Conservation (phyloP, 1,140 invertebrate genomes). For the Pomacea maculata region DNA sequence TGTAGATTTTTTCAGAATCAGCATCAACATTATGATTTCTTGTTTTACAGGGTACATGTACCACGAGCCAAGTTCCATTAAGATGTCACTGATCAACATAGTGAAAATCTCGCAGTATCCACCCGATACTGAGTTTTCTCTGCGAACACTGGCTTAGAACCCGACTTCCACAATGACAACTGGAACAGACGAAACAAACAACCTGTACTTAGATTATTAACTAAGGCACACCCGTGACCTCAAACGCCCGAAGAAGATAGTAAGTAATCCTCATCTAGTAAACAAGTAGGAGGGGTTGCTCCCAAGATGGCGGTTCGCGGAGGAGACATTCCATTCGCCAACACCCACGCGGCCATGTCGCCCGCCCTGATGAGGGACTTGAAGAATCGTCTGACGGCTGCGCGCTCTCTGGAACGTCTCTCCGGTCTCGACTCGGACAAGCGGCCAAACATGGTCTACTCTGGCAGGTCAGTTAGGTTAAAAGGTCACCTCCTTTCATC, state of each 20-base stretch:
- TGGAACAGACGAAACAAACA: not conserved
- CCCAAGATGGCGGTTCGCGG: too few relatives aligned
- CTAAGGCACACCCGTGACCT: too few relatives aligned
- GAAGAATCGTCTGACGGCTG: not conserved
- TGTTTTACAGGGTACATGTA: not conserved
- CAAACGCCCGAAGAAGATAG: not conserved
- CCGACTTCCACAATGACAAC: not conserved
- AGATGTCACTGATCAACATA: not conserved
- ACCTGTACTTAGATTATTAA: not conserved
- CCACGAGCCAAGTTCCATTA: not conserved
- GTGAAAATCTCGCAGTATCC: not conserved
- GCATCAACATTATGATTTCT: not conserved
- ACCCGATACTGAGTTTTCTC: not conserved
- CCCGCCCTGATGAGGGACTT: slow-evolving; percentile 14
- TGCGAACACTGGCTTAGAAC: too few relatives aligned
- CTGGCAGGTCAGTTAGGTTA: slow-evolving; percentile 8
- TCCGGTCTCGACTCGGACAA: slow-evolving; percentile 12
- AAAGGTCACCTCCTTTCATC: not conserved
- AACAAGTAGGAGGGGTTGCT: not conserved
- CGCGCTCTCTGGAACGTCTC: slow-evolving; percentile 1
- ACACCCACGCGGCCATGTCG: slow-evolving; percentile 16
- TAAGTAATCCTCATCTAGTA: not conserved
- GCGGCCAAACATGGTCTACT: slow-evolving; percentile 14
- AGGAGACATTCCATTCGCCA: not conserved
- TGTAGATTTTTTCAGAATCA: not conserved